Evolutionary conservation across 92 coral and sea anemone genomes (phyloP).

Genomic region (Chrysogorgia sp.): DNA sequence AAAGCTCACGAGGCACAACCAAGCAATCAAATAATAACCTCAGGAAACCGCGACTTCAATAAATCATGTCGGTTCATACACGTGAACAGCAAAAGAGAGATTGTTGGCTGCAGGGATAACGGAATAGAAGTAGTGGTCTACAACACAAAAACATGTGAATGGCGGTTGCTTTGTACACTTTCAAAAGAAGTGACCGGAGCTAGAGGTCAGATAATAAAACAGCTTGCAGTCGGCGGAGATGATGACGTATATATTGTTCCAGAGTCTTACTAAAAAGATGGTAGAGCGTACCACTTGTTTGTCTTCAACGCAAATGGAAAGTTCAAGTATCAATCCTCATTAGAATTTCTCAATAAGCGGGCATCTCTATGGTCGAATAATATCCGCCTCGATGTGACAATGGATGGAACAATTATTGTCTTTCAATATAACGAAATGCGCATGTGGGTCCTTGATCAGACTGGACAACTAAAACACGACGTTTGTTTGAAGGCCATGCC

Average conservation of each 20-base stretch:
- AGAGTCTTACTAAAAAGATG: background rate
- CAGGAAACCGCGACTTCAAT: too few species aligned
- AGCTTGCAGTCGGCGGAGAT: conserved; percentile 4
- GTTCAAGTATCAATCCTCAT: background rate
- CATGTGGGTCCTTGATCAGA: background rate
- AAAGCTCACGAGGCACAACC: background rate
- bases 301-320: background rate
- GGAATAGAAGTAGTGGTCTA: background rate
- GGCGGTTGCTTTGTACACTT: background rate
- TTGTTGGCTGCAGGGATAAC: background rate
- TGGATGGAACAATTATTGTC: conserved; percentile 1
- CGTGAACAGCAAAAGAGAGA: conserved; percentile 18
- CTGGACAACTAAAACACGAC: background rate
- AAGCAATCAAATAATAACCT: background rate
- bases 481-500: too few species aligned
- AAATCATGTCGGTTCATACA: too few species aligned
- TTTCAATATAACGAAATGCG: background rate
- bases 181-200: background rate
- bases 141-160: background rate
- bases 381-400: background rate
- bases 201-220: background rate
- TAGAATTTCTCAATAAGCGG: background rate
- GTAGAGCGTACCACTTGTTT: background rate
- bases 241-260: conserved; percentile 5
- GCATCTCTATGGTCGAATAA: background rate